These are phyloP conservation scores for Osmerus eperlanus DNA, from an alignment of 2,113 vertebrate genomes.

Conservation along the genomic window DNA sequence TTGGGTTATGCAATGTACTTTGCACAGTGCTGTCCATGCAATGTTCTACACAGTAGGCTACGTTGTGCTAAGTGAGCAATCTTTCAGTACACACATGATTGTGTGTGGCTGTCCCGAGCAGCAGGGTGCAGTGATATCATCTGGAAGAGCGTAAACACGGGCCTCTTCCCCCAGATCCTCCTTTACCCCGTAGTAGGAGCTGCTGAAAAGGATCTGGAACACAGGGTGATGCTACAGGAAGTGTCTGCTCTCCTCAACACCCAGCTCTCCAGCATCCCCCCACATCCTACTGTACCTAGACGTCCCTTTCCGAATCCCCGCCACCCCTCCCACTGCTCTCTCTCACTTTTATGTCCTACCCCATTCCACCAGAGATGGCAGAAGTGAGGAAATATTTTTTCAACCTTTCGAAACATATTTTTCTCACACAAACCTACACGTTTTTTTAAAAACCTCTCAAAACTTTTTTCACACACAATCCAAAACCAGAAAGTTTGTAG, in stretches of 20 bases:
- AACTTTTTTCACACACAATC: too few relatives aligned
- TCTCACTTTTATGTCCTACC: not conserved
- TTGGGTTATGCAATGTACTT: conserved; percentile 20
- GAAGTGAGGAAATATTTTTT: too few relatives aligned
- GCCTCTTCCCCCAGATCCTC: not conserved
- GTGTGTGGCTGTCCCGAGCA: not conserved
- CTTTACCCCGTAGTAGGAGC: not conserved
- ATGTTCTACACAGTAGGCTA: conserved; percentile 49
- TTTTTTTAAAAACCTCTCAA: too few relatives aligned
- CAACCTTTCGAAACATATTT: too few relatives aligned
- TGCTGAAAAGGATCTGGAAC: not conserved
- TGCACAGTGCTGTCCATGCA: conserved; percentile 44
- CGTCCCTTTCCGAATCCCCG: too few relatives aligned
- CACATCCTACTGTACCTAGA: too few relatives aligned
- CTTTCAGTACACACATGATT: conserved; percentile 14
- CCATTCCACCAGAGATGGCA: too few relatives aligned
- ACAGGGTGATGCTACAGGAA: not conserved
- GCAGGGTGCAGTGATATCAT: not conserved
- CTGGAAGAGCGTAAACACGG: not conserved
- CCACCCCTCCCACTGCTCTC: not conserved
- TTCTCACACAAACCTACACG: too few relatives aligned
- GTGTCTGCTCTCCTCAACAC: not conserved
- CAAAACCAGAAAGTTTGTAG: too few relatives aligned
- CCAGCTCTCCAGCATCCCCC: too few relatives aligned
- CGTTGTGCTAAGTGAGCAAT: conserved; percentile 50